Percentiles rank a stretch among this genome's conserved stretches.
These are phyloP conservation scores for Kryphioiulus occultus DNA, from an alignment of 2,888 invertebrate genomes.

Conservation along the genomic window DNA sequence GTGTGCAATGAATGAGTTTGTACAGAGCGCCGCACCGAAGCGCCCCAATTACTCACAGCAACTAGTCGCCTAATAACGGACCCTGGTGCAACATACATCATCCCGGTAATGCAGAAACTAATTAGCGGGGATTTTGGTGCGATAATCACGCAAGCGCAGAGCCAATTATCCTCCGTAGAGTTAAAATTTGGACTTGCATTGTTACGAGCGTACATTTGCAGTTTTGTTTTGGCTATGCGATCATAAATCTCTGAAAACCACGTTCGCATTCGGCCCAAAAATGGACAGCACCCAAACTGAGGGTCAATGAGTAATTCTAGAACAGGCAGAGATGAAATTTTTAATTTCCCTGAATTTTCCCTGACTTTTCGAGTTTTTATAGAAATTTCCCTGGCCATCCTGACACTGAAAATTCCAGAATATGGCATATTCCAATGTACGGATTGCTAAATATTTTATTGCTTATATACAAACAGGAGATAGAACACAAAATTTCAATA, in stretches of 20 bases:
- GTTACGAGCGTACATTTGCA: neutral
- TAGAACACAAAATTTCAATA: too few species aligned
- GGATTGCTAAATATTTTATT: too few species aligned
- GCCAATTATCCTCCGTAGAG: neutral
- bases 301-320: too few species aligned
- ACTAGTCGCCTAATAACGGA: neutral
- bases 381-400: too few species aligned
- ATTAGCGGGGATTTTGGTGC: conserved; percentile 4
- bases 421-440: too few species aligned
- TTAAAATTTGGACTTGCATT: neutral
- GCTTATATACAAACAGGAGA: too few species aligned
- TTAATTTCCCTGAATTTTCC: too few species aligned
- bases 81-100: neutral
- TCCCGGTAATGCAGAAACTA: neutral
- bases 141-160: neutral
- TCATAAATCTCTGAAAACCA: neutral
- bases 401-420: too few species aligned
- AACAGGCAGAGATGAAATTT: too few species aligned
- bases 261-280: neutral
- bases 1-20: neutral
- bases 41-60: conserved; percentile 14
- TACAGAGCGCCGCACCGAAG: neutral
- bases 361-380: too few species aligned
- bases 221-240: neutral
- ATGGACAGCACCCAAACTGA: too few species aligned